A percentile compares a stretch with the other conserved stretches of the same genome.
phyloP scores from a whole-genome alignment of 2,797 vertebrate species.

The Manis crassicaudata region DNA sequence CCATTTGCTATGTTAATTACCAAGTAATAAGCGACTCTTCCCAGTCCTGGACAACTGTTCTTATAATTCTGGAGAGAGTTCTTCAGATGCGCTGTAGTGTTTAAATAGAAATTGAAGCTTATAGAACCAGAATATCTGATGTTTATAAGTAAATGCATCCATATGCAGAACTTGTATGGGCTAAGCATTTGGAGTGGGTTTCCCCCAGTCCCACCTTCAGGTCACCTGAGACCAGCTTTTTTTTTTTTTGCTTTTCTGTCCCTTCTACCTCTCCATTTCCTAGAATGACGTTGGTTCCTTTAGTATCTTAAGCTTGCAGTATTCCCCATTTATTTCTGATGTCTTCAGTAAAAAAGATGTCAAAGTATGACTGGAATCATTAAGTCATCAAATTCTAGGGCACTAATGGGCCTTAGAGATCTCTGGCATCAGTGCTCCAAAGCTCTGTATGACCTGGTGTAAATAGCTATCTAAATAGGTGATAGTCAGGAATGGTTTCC shows the following conservation, averaged over 20 bases:
- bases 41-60: not conserved
- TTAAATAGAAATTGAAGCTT: not conserved
- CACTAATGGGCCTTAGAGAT: not conserved
- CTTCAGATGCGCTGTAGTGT: not conserved
- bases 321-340: conserved; percentile 36
- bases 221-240: not conserved
- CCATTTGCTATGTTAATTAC: conserved; percentile 49
- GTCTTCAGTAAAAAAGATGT: conserved; percentile 24
- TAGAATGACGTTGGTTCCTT: not conserved
- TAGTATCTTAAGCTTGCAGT: conserved; percentile 21
- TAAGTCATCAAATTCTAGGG: not conserved
- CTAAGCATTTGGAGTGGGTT: not conserved
- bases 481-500: not conserved
- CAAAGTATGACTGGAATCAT: not conserved
- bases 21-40: conserved; percentile 35
- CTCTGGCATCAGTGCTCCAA: not conserved
- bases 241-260: not conserved
- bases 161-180: not conserved
- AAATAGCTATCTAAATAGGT: not conserved
- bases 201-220: not conserved
- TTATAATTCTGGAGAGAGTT: conserved; percentile 44
- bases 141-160: not conserved
- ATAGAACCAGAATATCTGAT: not conserved
- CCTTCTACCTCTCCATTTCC: not conserved
- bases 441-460: not conserved